Evolutionary conservation across 1,140 invertebrate genomes (phyloP).

Genomic region (Drosophila equinoxialis): DNA sequence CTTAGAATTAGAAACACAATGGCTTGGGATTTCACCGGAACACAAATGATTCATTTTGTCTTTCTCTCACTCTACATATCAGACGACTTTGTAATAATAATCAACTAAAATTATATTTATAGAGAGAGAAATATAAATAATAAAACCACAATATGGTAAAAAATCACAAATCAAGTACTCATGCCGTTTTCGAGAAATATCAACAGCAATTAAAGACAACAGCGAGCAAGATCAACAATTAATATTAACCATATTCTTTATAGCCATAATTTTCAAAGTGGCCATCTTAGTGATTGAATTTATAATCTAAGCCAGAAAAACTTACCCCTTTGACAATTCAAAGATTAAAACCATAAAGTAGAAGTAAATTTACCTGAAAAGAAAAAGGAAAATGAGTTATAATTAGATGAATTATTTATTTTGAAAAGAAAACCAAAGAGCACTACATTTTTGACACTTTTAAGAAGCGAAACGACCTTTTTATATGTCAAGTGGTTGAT

Average conservation of each 20-base stretch:
- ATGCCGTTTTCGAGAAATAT: not conserved
- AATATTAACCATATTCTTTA: slow-evolving; percentile 41
- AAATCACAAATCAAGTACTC: not conserved
- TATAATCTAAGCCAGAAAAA: slow-evolving; percentile 23
- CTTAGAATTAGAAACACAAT: not conserved
- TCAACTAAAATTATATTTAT: not conserved
- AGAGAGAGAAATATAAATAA: not conserved
- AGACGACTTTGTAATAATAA: not conserved
- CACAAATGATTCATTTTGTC: not conserved
- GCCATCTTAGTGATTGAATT: slow-evolving; percentile 55
- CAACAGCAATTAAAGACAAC: not conserved
- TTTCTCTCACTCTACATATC: not conserved
- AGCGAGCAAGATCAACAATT: slow-evolving; percentile 27
- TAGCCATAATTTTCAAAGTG: slow-evolving; percentile 53
- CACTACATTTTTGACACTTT: too few species aligned
- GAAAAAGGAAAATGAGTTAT: slow-evolving; percentile 10
- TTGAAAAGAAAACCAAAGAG: not conserved
- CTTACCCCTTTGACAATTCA: slow-evolving; percentile 37
- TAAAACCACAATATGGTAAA: not conserved
- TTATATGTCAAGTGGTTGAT: slow-evolving; percentile 1
- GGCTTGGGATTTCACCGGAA: not conserved
- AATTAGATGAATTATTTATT: slow-evolving; percentile 13
- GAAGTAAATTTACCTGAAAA: slow-evolving; percentile 39
- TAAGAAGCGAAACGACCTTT: not conserved
- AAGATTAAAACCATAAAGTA: not conserved